Conservation (phyloP, 2,888 invertebrate species). For the Platycheirus rosarum region DNA sequence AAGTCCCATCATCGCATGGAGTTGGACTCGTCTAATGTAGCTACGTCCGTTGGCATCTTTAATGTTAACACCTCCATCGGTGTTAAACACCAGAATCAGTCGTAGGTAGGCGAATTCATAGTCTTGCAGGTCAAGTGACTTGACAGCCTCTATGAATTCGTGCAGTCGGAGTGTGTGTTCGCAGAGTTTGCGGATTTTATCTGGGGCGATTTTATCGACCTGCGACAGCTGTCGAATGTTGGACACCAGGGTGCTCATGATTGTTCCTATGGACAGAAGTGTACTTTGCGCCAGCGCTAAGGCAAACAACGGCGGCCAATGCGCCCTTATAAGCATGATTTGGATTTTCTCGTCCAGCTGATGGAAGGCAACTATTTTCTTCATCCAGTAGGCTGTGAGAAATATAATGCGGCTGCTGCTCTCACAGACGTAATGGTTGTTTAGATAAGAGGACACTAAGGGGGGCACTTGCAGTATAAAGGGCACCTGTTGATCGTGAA, state of each 20-base stretch:
- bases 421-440: constrained; percentile 97
- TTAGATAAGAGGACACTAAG: constrained; percentile 93
- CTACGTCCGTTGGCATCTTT: constrained; percentile 78
- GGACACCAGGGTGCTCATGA: constrained; percentile 90
- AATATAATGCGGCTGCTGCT: constrained; percentile 96
- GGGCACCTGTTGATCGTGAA: constrained; percentile 87
- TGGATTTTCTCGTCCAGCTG: constrained; percentile 92
- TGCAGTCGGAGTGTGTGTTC: constrained; percentile 92
- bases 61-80: constrained; percentile 84
- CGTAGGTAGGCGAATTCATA: constrained; percentile 94
- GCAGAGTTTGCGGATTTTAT: constrained; percentile 89
- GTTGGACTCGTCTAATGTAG: constrained; percentile 79
- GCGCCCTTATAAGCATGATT: constrained; percentile 91
- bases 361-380: constrained; percentile 92
- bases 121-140: constrained; percentile 89
- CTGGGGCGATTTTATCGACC: constrained; percentile 88
- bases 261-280: constrained; percentile 89
- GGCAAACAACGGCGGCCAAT: constrained; percentile 96
- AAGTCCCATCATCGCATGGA: constrained; percentile 78
- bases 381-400: constrained; percentile 94
- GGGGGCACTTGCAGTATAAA: constrained; percentile 91
- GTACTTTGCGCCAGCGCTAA: constrained; percentile 94
- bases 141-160: constrained; percentile 90
- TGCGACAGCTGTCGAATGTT: constrained; percentile 83
- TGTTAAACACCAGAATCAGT: constrained; percentile 91